Evolutionary conservation across 2,797 vertebrate genomes (phyloP), one percentile per base, ranked within the genome.

Genomic region (Sebastes iracundus): DNA sequence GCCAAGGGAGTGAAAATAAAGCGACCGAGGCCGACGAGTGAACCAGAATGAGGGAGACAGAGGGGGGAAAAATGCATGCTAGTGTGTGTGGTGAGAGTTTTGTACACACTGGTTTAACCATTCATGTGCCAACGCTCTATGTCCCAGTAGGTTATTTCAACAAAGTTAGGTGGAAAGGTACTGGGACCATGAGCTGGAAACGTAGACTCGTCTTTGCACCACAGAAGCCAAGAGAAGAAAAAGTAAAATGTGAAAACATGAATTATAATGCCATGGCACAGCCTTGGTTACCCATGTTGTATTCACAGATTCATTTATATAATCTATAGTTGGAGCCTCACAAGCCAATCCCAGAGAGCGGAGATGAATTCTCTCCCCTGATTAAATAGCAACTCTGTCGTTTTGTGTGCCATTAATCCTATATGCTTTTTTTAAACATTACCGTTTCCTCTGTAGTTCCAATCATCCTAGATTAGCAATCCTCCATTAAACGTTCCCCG

Each of bases 381-480:
- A 90, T 92, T 92, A 88, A 86, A 91, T 91, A 90, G 80, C 80
- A 69, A 69, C 79, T 74, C 72, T 20, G 66, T 73, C 79, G 3
- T 91, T 87, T 83, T 86, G 73, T 80, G 72, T 81, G 70, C 72
- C 72, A 88, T 92, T 89, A 92, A 92, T 92, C 60, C 81, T 67
- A 63, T 73, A 84, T 72, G 70, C 69, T 88, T 74, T 87, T 81
- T 83, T 87, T 81, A 8, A 49, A 62, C 60, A 79, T 86, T 72
- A 69, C 49, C 2, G 1, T 75, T 86, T 72, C 70, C 75, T 82
- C 77, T 83, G 70, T 80, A 89, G 58, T 70, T 90, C 80, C 80
- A 88, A 77, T 92, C 87, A 86, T 82, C 83, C 72, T 35, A 89
- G 87, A 92, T 92, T 90, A 93, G 85, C 42, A 7, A 59, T 80